Percentiles rank a stretch among this genome's conserved stretches.
Evolutionary conservation across 2,113 vertebrate genomes (phyloP).

Genomic region (Balaeniceps rex): DNA sequence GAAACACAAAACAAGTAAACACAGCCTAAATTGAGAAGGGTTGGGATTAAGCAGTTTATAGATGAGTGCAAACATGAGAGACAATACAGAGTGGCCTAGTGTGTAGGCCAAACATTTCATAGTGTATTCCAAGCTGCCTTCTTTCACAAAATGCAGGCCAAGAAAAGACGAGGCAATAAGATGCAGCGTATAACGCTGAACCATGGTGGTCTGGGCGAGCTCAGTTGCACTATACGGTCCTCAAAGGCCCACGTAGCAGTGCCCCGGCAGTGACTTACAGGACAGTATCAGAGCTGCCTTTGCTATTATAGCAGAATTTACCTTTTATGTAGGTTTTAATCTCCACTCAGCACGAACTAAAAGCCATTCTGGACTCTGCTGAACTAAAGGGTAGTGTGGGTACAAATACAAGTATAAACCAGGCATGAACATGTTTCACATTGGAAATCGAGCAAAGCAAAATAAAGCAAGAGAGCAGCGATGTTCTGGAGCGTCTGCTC

Average conservation of each 20-base stretch:
- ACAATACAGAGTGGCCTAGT: too few species aligned
- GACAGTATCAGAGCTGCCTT: neutral
- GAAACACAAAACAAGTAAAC: neutral
- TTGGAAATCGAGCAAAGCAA: too few species aligned
- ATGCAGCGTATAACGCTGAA: fast-evolving
- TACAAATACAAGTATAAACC: neutral
- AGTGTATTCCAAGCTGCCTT: neutral
- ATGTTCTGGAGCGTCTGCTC: neutral
- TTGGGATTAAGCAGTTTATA: neutral
- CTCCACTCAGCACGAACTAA: neutral
- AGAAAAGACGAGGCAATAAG: neutral
- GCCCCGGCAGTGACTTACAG: neutral
- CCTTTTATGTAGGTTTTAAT: neutral
- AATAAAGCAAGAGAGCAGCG: neutral
- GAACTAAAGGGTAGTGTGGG: neutral
- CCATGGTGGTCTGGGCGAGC: neutral
- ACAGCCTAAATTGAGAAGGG: neutral
- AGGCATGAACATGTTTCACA: neutral
- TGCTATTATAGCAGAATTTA: neutral
- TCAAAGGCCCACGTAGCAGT: neutral
- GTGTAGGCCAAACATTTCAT: neutral
- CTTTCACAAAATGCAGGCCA: neutral
- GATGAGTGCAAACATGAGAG: neutral
- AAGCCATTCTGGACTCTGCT: neutral
- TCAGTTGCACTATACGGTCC: neutral